Conservation (phyloP, 2,113 vertebrate genomes). For the Caracal caracal region DNA sequence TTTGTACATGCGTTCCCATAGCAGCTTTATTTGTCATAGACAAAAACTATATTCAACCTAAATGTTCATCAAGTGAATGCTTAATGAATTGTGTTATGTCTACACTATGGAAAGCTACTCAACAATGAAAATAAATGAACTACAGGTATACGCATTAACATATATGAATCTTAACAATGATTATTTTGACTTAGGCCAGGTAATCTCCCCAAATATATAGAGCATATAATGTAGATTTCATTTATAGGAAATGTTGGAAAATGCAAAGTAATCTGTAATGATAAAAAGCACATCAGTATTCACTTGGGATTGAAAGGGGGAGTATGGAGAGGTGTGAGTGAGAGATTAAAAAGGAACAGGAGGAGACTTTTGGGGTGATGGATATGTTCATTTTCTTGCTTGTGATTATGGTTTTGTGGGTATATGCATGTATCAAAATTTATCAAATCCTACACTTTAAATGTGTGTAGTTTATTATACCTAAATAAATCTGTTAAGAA, state of each 20-base stretch:
- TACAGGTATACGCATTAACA: neutral
- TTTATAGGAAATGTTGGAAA: neutral
- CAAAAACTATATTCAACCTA: neutral
- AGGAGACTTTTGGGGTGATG: neutral
- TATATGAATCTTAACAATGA: neutral
- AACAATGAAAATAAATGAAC: neutral
- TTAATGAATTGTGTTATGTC: neutral
- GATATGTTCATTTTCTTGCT: neutral
- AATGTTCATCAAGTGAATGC: neutral
- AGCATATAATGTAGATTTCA: neutral
- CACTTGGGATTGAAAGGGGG: neutral
- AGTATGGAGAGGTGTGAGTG: neutral
- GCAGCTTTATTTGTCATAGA: neutral
- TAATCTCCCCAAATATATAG: neutral
- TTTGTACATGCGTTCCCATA: neutral
- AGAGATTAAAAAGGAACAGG: neutral
- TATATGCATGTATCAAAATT: neutral
- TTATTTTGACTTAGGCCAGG: neutral
- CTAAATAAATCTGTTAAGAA: neutral
- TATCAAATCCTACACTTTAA: neutral
- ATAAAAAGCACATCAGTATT: neutral
- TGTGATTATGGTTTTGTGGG: neutral
- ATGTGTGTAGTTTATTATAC: neutral
- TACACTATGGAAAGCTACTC: neutral
- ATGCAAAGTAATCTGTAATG: neutral